Evolutionary conservation across 2,888 invertebrate species (phyloP).

Genomic region (Morinoia aosen): DNA sequence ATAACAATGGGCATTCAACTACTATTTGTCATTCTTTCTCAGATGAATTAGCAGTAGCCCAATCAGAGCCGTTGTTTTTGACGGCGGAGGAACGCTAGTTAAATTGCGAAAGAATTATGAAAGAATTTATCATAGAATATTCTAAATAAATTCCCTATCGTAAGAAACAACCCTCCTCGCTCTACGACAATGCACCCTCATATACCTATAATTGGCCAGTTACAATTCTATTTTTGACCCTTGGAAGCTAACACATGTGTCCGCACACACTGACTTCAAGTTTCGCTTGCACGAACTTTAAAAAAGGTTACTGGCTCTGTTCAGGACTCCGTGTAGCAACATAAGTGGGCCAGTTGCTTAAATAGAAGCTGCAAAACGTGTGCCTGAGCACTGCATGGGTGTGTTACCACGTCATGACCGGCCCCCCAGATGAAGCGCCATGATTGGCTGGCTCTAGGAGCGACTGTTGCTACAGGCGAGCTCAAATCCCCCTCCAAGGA

Average conservation of each 20-base stretch:
- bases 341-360: background rate
- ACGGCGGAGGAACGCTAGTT: too few relatives aligned
- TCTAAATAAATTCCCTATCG: too few relatives aligned
- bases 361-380: background rate
- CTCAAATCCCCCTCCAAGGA: background rate
- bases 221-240: background rate
- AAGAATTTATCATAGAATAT: too few relatives aligned
- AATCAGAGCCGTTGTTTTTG: too few relatives aligned
- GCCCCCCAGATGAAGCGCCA: background rate
- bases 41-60: too few relatives aligned
- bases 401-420: conserved; percentile 16
- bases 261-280: background rate
- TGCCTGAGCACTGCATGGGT: background rate
- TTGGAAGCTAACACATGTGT: background rate
- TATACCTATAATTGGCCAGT: too few relatives aligned
- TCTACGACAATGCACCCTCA: too few relatives aligned
- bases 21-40: too few relatives aligned
- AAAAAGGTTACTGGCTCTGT: background rate
- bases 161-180: background rate
- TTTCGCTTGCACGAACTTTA: background rate
- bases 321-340: background rate
- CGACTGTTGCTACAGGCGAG: background rate
- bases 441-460: background rate
- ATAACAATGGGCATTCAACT: too few relatives aligned
- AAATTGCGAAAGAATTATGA: too few relatives aligned